Evolutionary conservation across 2,113 vertebrate genomes (phyloP).

Genomic region (Carassius carassius): DNA sequence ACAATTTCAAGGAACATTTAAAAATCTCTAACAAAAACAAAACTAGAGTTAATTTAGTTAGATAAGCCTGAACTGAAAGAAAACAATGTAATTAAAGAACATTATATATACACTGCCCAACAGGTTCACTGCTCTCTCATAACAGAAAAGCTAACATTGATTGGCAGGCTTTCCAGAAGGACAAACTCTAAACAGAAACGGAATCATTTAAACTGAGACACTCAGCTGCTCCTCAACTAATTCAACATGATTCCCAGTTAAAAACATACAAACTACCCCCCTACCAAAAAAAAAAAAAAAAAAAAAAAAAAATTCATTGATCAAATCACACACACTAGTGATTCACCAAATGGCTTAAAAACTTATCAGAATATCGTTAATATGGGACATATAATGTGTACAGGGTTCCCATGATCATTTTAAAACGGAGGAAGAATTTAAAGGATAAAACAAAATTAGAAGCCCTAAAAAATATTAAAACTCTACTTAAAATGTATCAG

Average conservation of each 20-base stretch:
- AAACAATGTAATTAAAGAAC: background rate
- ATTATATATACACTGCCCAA: background rate
- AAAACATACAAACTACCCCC: background rate
- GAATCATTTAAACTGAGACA: background rate
- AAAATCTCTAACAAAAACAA: background rate
- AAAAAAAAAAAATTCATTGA: background rate
- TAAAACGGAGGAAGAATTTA: background rate
- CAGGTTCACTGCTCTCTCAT: background rate
- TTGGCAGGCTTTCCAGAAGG: constrained; percentile 37
- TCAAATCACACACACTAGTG: background rate
- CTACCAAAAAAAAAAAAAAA: no score
- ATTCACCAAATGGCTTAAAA: background rate
- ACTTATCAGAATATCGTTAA: no score
- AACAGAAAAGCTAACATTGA: constrained; percentile 19
- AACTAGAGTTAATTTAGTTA: background rate
- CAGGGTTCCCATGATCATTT: background rate
- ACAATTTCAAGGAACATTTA: background rate
- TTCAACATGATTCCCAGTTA: background rate
- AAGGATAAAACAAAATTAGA: background rate
- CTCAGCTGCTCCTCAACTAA: background rate
- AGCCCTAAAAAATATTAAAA: background rate
- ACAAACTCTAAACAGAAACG: constrained; percentile 26
- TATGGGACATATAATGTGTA: background rate
- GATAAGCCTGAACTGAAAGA: background rate
- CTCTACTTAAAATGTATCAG: no score